These are phyloP conservation scores for Henricia sp. DNA, from an alignment of 53 echinoderm and acorn worm species.

Conservation along the genomic window DNA sequence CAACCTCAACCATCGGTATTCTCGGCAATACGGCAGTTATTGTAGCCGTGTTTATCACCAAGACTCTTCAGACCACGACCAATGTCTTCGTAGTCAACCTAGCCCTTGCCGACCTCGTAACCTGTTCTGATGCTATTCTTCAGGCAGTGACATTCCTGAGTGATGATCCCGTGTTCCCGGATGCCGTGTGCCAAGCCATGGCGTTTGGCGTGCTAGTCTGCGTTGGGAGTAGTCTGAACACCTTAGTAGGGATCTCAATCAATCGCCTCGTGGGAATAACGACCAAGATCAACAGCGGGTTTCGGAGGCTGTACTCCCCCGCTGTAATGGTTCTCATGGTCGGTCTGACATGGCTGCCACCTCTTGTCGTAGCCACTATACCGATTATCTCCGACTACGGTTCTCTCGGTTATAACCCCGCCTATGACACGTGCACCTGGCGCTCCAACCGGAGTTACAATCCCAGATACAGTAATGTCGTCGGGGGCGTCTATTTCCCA, in stretches of 20 bases:
- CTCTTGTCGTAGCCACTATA: constrained; percentile 51
- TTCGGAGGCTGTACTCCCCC: constrained; percentile 53
- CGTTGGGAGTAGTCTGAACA: constrained; percentile 36
- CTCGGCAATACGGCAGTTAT: constrained; percentile 4
- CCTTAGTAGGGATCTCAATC: constrained; percentile 23
- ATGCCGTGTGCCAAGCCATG: background rate
- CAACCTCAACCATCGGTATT: background rate
- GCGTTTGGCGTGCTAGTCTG: constrained; percentile 4
- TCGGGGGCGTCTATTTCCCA: constrained; percentile 12
- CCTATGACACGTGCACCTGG: constrained; percentile 32
- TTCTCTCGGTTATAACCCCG: constrained; percentile 60
- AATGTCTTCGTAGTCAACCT: constrained; percentile 24
- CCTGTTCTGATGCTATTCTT: background rate
- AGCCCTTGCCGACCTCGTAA: constrained; percentile 1
- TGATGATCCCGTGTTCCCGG: background rate
- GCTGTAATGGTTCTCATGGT: constrained; percentile 56
- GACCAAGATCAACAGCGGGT: background rate
- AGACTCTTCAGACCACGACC: constrained; percentile 23
- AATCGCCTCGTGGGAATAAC: constrained; percentile 38
- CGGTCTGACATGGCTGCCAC: constrained; percentile 70
- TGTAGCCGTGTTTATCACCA: background rate
- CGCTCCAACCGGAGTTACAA: background rate
- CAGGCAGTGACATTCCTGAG: constrained; percentile 13
- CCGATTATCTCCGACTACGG: constrained; percentile 67
- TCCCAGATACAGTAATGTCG: background rate